Evolutionary conservation across 2,113 vertebrate species (phyloP), one percentile per base, ranked within the genome.

Genomic region (Globicephala melas): DNA sequence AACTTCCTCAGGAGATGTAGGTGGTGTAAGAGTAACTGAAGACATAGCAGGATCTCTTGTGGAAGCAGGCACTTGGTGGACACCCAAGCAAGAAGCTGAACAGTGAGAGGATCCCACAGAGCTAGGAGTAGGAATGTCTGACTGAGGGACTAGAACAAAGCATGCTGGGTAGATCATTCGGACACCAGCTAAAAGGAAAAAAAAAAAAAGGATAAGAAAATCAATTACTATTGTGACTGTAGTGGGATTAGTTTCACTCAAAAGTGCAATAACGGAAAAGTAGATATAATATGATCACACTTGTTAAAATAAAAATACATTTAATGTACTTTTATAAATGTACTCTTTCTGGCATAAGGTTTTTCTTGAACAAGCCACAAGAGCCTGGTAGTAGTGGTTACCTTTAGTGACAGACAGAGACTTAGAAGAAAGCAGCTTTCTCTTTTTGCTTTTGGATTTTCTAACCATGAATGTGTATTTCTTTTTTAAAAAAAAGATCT

Each of bases 121-220:
- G 97, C 98, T 99, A 97, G 99, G 98, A 92, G 98, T 97, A 74
- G 99, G 99, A 99, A 99, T 99, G 98, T 99, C 99, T 96, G 99
- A 99, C 98, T 99, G 99, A 98, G 99, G 99, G 88, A 99, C 99
- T 96, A 99, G 98, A 97, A 99, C 99, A 95, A 99, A 99, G 98
- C 99, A 99, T 5, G 99, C 99, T 44, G 99, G 99, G 97, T 99
- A 99, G 73, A 99, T 99, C 99, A 99, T 99, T 97, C 99, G 98
- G 87, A 99, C 99, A 23, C 99, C 99, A 97, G 99, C 99, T 99
- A 95, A n/a, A 97, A 97, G 36, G 62, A 26, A 82, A 62, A 47
- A 73, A 79, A n/a, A 17, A 53, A 17, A 53, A 65, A 12, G 23
- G 2, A 96, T 17, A 77, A 26, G 28, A 81, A 97, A 94, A 63